Conservation (phyloP, 1,140 invertebrate genomes). For the Drosophila pallidifrons region DNA sequence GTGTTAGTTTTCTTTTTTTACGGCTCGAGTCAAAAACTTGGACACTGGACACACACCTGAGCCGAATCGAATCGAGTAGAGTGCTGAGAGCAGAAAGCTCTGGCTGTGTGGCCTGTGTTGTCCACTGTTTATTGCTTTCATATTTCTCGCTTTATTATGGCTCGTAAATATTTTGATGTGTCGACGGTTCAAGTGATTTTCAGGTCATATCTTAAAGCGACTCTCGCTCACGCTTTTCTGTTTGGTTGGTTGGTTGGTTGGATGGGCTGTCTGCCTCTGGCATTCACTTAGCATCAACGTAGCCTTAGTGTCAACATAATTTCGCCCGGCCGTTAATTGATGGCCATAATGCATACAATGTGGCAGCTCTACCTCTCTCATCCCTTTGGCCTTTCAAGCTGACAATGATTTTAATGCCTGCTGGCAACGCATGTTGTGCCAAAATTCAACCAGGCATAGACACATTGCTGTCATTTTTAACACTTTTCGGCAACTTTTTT, state of each 20-base stretch:
- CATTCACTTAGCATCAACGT: constrained; percentile 69
- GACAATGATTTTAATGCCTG: constrained; percentile 80
- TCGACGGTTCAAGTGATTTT: constrained; percentile 59
- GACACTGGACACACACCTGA: constrained; percentile 41
- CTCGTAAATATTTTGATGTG: constrained; percentile 80
- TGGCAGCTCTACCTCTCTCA: constrained; percentile 23
- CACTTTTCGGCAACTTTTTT: constrained; percentile 54
- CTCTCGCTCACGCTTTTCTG: no score
- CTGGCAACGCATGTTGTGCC: constrained; percentile 50
- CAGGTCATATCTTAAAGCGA: constrained; percentile 27
- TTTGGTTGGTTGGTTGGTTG: background rate
- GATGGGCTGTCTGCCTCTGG: constrained; percentile 10
- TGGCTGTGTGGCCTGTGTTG: background rate
- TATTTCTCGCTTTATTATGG: constrained; percentile 76
- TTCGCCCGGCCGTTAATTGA: constrained; percentile 72
- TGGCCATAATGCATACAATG: constrained; percentile 69
- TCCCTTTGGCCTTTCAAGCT: constrained; percentile 22
- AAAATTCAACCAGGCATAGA: constrained; percentile 62
- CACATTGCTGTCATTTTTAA: constrained; percentile 70
- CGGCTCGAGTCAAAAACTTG: constrained; percentile 38
- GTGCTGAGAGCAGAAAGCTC: background rate
- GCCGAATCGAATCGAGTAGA: background rate
- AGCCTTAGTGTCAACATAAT: constrained; percentile 75
- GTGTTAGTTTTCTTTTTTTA: constrained; percentile 79
- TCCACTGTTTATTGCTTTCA: constrained; percentile 74